Percentiles rank a stretch among this genome's conserved stretches.
phyloP scores from a whole-genome alignment of 2,888 invertebrate genomes.

The Mimas tiliae region DNA sequence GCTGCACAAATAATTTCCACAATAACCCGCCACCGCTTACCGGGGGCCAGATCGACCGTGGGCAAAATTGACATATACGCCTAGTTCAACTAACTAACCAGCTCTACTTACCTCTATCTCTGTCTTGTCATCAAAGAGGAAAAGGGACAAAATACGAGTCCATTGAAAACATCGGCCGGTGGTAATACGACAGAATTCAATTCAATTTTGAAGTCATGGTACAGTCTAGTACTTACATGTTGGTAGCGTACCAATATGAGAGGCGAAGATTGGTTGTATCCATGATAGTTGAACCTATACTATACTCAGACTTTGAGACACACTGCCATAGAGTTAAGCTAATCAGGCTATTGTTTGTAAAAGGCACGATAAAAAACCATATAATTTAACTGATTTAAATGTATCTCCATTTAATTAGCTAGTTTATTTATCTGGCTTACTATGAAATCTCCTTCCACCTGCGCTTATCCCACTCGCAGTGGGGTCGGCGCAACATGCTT shows the following conservation, averaged over 20 bases:
- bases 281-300: constrained; percentile 59
- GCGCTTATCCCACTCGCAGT: too few species aligned
- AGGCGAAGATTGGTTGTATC: constrained; percentile 75
- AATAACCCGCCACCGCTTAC: constrained; percentile 49
- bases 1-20: constrained; percentile 45
- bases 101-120: constrained; percentile 35
- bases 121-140: constrained; percentile 37
- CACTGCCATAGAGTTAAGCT: constrained; percentile 37
- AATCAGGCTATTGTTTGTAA: background rate
- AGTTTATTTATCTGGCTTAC: too few species aligned
- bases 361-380: too few species aligned
- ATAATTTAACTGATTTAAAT: too few species aligned
- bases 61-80: constrained; percentile 63
- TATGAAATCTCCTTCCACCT: too few species aligned
- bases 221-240: constrained; percentile 70
- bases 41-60: constrained; percentile 63
- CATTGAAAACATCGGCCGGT: constrained; percentile 33
- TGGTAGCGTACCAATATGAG: constrained; percentile 71
- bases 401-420: too few species aligned
- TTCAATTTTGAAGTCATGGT: constrained; percentile 77
- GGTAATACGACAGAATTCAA: constrained; percentile 65
- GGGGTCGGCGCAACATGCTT: too few species aligned
- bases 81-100: constrained; percentile 40
- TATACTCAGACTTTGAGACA: constrained; percentile 60
- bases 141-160: constrained; percentile 38